Percentiles rank a stretch among this genome's conserved stretches.
Evolutionary conservation across 2,888 invertebrate species (phyloP).

Genomic region (Rotaria sp.): DNA sequence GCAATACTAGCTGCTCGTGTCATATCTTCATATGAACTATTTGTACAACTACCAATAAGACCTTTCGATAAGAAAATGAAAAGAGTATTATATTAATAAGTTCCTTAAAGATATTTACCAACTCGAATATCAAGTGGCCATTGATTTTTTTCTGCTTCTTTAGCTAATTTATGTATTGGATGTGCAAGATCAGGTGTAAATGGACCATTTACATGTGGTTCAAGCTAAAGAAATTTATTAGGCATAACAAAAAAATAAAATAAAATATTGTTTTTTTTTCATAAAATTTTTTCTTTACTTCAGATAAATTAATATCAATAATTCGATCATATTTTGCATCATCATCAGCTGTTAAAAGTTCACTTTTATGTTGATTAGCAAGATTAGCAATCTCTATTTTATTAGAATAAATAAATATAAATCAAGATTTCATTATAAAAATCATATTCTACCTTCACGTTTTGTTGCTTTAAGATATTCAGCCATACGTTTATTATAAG

Average conservation of each 20-base stretch:
- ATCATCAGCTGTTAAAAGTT: conserved; percentile 58
- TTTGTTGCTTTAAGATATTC: conserved; percentile 81
- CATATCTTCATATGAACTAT: conserved; percentile 99
- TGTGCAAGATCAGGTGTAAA: conserved; percentile 96
- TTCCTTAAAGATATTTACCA: not conserved
- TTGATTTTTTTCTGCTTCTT: conserved; percentile 74
- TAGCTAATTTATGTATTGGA: conserved; percentile 83
- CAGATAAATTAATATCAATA: conserved; percentile 82
- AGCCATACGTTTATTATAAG: conserved; percentile 87
- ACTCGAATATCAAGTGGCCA: conserved; percentile 65
- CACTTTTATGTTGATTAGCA: conserved; percentile 64
- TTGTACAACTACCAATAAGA: conserved; percentile 96
- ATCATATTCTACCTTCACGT: conserved; percentile 50
- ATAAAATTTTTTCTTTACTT: conserved; percentile 50
- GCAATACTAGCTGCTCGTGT: conserved; percentile 91
- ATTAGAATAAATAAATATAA: not conserved
- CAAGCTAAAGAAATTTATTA: conserved; percentile 59
- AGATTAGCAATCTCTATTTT: conserved; percentile 67
- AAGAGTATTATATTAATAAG: not conserved
- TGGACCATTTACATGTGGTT: conserved; percentile 97
- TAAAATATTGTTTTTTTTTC: no score
- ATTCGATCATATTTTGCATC: conserved; percentile 69
- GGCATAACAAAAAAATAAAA: not conserved
- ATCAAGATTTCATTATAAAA: not conserved
- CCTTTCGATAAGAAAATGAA: conserved; percentile 57